Conservation (phyloP, 2,797 vertebrate genomes). For the Spondyliosoma cantharus region DNA sequence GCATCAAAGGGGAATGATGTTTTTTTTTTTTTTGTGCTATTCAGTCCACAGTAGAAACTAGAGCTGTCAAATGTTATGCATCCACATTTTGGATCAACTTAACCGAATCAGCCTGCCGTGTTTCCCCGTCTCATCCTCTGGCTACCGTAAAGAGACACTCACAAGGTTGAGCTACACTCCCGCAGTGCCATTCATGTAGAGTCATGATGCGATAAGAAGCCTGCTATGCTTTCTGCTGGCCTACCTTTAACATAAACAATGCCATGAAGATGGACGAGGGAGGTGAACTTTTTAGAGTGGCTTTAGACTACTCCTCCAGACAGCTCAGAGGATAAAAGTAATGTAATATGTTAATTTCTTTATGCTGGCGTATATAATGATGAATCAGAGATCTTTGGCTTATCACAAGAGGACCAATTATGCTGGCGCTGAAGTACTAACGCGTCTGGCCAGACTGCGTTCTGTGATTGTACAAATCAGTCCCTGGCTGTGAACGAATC, state of each 20-base stretch:
- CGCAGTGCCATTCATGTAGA: neutral
- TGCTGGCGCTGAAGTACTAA: conserved; percentile 22
- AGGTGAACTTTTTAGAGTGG: conserved; percentile 14
- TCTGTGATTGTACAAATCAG: conserved; percentile 18
- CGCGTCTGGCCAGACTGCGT: conserved; percentile 8
- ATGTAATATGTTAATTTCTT: conserved; percentile 11
- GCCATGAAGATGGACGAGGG: neutral
- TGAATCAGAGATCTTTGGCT: neutral
- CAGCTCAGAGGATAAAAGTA: conserved; percentile 10
- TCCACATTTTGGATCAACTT: conserved; percentile 3
- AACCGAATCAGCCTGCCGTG: neutral
- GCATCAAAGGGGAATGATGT: conserved; percentile 64
- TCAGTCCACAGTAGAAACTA: conserved; percentile 63
- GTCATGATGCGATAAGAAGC: conserved; percentile 1
- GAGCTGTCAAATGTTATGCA: conserved; percentile 64
- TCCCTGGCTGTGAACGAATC: conserved; percentile 17
- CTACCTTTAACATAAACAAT: conserved; percentile 12
- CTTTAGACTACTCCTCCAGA: conserved; percentile 12
- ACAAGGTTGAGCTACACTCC: neutral
- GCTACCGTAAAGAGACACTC: neutral
- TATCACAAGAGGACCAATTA: conserved; percentile 36
- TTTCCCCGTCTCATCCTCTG: neutral
- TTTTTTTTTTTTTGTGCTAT: conserved; percentile 63
- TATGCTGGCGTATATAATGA: conserved; percentile 8
- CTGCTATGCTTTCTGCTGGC: neutral